Percentiles rank a stretch among this genome's conserved stretches.
Evolutionary conservation across 2,113 vertebrate genomes (phyloP).

Genomic region (Megalops atlanticus): DNA sequence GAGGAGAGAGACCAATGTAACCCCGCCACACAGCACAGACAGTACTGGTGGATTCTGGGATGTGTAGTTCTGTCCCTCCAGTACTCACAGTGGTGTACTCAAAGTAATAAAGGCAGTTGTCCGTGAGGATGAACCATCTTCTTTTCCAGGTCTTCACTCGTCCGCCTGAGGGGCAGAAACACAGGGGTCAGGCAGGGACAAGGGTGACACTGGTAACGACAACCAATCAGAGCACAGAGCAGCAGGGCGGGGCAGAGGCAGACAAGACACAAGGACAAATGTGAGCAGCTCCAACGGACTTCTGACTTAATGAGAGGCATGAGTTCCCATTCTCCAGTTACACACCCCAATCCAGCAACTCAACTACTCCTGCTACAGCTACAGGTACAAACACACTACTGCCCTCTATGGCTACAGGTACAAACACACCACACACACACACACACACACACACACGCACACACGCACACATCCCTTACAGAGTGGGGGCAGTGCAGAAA

Average conservation of each 20-base stretch:
- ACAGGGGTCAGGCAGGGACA: conserved; percentile 57
- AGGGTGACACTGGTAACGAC: neutral
- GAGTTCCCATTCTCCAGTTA: no score
- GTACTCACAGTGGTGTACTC: conserved; percentile 92
- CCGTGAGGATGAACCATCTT: conserved; percentile 97
- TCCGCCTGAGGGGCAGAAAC: conserved; percentile 77
- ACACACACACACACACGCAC: no score
- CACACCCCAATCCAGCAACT: no score
- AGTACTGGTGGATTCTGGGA: conserved; percentile 1
- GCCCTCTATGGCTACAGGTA: no score
- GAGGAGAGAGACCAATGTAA: no score
- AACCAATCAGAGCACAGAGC: conserved; percentile 3
- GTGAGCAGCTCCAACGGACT: no score
- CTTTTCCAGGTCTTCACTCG: conserved; percentile 96
- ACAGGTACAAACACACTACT: neutral
- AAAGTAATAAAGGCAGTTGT: conserved; percentile 98
- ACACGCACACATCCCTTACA: no score
- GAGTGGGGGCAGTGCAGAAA: no score
- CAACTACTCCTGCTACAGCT: no score
- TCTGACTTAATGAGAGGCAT: no score
- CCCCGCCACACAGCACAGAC: neutral
- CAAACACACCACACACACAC: neutral
- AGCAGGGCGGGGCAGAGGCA: neutral
- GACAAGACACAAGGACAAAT: neutral
- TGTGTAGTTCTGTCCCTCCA: neutral